Percentiles rank a stretch among this genome's conserved stretches.
Evolutionary conservation across 2,113 vertebrate genomes (phyloP).

Genomic region (Marcusenius ussheri): DNA sequence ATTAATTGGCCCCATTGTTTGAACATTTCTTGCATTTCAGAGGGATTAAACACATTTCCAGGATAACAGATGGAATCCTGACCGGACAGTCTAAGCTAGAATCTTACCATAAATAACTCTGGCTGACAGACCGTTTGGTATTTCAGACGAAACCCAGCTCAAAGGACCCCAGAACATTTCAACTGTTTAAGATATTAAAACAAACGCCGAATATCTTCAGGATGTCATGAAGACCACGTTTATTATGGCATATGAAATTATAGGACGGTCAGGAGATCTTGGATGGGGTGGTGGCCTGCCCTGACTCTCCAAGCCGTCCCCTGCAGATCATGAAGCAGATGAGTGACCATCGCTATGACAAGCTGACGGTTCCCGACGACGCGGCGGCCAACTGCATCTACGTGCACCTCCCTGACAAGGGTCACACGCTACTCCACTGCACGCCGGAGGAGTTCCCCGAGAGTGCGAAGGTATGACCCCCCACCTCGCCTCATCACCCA

Average conservation of each 20-base stretch:
- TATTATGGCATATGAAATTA: neutral
- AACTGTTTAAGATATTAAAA: neutral
- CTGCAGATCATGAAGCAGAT: conserved; percentile 92
- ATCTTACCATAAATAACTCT: neutral
- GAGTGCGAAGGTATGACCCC: conserved; percentile 73
- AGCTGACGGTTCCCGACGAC: conserved; percentile 87
- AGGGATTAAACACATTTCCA: neutral
- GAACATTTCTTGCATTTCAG: neutral
- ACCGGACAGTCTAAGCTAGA: neutral
- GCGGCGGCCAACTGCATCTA: conserved; percentile 89
- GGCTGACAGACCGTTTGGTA: neutral
- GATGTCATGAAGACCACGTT: neutral
- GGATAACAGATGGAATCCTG: neutral
- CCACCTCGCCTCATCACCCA: neutral
- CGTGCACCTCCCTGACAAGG: conserved; percentile 80
- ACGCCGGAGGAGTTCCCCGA: conserved; percentile 81
- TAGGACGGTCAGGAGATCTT: neutral
- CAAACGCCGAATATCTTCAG: neutral
- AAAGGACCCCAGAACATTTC: neutral
- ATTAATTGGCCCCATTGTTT: neutral
- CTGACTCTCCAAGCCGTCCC: conserved; percentile 21
- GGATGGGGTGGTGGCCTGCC: neutral
- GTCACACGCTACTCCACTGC: conserved; percentile 81
- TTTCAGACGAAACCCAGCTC: neutral
- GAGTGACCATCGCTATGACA: conserved; percentile 95